Base-by-base conservation (phyloP, 2,888 invertebrate genomes). In the Agonum fuliginosum region DNA sequence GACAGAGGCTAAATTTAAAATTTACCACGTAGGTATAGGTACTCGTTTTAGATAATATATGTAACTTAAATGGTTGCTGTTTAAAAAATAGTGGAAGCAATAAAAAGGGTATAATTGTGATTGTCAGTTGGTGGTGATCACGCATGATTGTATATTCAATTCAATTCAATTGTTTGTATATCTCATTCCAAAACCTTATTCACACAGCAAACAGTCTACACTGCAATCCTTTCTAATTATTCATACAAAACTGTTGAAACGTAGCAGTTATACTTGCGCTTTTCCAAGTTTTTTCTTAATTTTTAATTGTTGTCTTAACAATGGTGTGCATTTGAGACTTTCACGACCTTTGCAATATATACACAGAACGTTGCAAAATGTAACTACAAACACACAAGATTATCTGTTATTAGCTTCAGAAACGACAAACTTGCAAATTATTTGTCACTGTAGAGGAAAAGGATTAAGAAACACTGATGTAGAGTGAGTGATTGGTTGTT, bases 221-320 rank as follows among this genome's bases (percentile, higher is more conserved):
- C 12, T 67, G 67, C 67, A 67, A 67, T 67, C 67, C 41, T 67
- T 67, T 67, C 67, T 67, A 67, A 67, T 67, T 67, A 67, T 41
- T 67, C 43, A 43, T 43, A 41, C 41, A 67, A 67, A 67, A 41
- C 67, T 67, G 67, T 67, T 67, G 67, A 67, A 67, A 67, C 43
- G 24, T 67, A 22, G 20, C 67, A 41, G 43, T 67, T 67, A 67
- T 67, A 43, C 22, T 67, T 67, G 67, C 67, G 67, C 43, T 67
- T 67, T 67, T 67, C 67, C 37, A 67, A 20, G 41, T 67, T 67
- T 67, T 65, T 67, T 67, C 67, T 67, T 67, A 67, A 67, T 67
- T 67, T 67, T 41, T 67, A 67, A 67, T 67, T 67, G 67, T 67
- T 43, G 67, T 43, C n/a, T 67, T 41, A 67, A 67, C 67, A 67